Conservation (phyloP, 1,140 invertebrate species). For the Zaprionus africanus region DNA sequence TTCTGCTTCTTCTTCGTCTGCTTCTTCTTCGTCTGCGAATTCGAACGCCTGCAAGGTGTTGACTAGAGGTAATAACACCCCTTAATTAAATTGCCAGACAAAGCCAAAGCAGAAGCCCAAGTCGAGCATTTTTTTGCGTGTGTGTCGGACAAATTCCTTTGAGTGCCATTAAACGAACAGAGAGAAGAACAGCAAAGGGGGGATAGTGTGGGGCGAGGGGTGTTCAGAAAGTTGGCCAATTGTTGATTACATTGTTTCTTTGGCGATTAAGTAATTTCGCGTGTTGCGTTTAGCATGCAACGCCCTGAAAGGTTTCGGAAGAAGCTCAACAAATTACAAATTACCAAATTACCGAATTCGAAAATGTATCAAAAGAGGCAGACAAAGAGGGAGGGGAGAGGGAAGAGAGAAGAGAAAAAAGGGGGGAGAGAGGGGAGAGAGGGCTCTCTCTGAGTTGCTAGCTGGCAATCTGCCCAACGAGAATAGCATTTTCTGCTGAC, state of each 20-base stretch:
- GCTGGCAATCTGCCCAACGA: slow-evolving; percentile 62
- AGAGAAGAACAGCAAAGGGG: slow-evolving; percentile 2
- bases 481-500: slow-evolving; percentile 23
- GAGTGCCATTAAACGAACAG: neutral
- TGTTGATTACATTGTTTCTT: slow-evolving; percentile 68
- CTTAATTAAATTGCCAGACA: slow-evolving; percentile 78
- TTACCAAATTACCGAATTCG: slow-evolving; percentile 8
- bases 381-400: neutral
- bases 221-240: slow-evolving; percentile 54
- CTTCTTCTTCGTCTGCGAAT: neutral
- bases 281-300: slow-evolving; percentile 63
- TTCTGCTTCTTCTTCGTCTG: slow-evolving; percentile 9
- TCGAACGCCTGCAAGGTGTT: slow-evolving; percentile 74
- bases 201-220: neutral
- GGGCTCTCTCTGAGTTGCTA: slow-evolving; percentile 37
- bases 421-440: neutral
- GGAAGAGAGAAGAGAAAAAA: neutral
- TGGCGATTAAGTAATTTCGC: slow-evolving; percentile 71
- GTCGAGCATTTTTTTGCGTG: slow-evolving; percentile 55
- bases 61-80: slow-evolving; percentile 73
- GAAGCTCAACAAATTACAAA: slow-evolving; percentile 47
- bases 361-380: slow-evolving; percentile 1
- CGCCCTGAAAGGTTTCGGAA: slow-evolving; percentile 34
- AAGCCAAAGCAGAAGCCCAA: slow-evolving; percentile 10
- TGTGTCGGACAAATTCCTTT: neutral